A percentile compares a stretch with the other conserved stretches of the same genome.
These are phyloP conservation scores for Saguinus midas DNA, from an alignment of 2,113 vertebrate genomes.

Conservation along the genomic window DNA sequence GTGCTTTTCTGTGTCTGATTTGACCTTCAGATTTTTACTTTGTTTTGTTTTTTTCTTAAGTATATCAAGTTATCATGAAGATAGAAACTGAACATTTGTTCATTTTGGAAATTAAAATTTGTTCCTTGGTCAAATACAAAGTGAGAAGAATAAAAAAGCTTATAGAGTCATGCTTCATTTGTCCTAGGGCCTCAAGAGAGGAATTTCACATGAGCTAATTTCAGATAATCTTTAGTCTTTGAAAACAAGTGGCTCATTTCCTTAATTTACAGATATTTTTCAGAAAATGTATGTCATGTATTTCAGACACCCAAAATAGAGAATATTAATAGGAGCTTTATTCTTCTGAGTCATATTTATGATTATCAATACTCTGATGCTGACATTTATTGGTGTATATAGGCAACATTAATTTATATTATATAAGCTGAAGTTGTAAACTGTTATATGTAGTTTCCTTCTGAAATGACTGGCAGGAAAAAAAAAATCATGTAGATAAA, in stretches of 20 bases:
- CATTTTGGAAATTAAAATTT: neutral
- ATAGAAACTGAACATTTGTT: neutral
- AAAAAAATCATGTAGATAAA: conserved; percentile 23
- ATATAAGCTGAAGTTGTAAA: neutral
- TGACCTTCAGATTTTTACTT: conserved; percentile 19
- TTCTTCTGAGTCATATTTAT: neutral
- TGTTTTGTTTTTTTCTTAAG: neutral
- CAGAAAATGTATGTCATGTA: neutral
- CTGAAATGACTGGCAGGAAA: neutral
- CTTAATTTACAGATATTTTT: neutral
- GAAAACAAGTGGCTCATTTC: neutral
- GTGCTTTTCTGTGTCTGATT: neutral
- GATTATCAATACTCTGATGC: neutral
- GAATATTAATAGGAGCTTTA: neutral
- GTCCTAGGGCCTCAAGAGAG: neutral
- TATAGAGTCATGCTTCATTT: neutral
- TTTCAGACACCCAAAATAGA: neutral
- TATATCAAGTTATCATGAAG: neutral
- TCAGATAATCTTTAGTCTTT: neutral
- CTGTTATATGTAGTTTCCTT: neutral
- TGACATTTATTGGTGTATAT: neutral
- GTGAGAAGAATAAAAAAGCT: neutral
- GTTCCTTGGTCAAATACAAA: neutral
- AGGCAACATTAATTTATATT: neutral
- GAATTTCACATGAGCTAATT: neutral